These are phyloP conservation scores for Sarcophaga peregrina DNA, from an alignment of 1,140 invertebrate species.

Conservation along the genomic window DNA sequence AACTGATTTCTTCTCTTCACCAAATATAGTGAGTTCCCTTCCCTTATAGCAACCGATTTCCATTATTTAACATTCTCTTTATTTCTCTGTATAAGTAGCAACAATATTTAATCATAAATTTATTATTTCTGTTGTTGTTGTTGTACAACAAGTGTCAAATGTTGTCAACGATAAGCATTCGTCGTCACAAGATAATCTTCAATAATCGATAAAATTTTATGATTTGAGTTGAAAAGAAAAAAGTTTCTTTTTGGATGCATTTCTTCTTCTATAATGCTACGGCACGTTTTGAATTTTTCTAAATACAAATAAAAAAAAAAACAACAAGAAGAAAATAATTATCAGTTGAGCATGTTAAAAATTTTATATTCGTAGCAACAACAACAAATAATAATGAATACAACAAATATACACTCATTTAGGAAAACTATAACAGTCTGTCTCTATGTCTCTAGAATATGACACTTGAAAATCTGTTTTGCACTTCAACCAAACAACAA, in stretches of 20 bases:
- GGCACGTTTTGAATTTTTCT: neutral
- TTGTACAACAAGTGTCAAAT: neutral
- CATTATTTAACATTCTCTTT: neutral
- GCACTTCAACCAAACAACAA: no score
- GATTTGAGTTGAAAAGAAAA: neutral
- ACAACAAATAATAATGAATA: no score
- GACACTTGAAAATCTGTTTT: neutral
- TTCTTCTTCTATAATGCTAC: neutral
- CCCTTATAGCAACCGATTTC: neutral
- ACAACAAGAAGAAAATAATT: neutral
- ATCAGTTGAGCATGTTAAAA: constrained; percentile 11
- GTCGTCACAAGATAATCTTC: neutral
- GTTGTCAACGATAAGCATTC: neutral
- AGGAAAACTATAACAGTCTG: no score
- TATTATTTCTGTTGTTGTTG: no score
- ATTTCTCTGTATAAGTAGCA: no score
- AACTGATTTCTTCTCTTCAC: neutral
- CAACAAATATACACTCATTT: neutral
- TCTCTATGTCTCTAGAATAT: neutral
- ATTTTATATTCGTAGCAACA: neutral
- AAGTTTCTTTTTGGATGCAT: neutral
- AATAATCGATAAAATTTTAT: constrained; percentile 8
- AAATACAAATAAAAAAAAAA: neutral
- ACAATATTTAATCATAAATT: no score
- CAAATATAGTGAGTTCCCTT: neutral